Conservation (phyloP, 2,888 invertebrate species). For the Escarpia spicata region DNA sequence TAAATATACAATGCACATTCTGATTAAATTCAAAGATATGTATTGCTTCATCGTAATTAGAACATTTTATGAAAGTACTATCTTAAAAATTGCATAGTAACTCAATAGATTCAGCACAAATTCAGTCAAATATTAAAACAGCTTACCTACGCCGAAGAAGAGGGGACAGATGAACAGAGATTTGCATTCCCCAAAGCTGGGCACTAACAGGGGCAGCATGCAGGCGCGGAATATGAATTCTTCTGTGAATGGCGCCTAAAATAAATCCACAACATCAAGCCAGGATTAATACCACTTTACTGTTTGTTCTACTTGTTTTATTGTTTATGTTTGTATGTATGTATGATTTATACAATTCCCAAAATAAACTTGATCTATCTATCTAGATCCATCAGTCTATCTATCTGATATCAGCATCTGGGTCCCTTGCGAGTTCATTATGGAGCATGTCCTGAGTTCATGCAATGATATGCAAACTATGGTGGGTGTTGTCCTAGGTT, state of each 20-base stretch:
- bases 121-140: background rate
- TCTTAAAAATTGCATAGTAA: background rate
- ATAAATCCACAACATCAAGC: conserved; percentile 26
- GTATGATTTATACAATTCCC: too few relatives aligned
- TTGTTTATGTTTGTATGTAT: too few relatives aligned
- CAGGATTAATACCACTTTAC: too few relatives aligned
- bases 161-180: conserved; percentile 87
- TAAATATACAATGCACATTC: background rate
- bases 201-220: conserved; percentile 89
- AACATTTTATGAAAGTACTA: background rate
- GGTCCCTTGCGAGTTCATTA: too few relatives aligned
- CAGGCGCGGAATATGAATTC: conserved; percentile 96
- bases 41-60: background rate
- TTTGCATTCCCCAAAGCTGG: conserved; percentile 79
- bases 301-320: too few relatives aligned
- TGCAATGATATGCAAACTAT: too few relatives aligned
- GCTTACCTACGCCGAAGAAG: conserved; percentile 86
- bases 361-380: too few relatives aligned
- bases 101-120: background rate
- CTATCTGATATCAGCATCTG: background rate
- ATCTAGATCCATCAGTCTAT: too few relatives aligned
- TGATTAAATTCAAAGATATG: background rate
- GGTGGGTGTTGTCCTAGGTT: too few relatives aligned
- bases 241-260: conserved; percentile 86
- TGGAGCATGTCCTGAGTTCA: too few relatives aligned